Conservation (phyloP, 1,140 invertebrate genomes). For the Arion vulgaris region DNA sequence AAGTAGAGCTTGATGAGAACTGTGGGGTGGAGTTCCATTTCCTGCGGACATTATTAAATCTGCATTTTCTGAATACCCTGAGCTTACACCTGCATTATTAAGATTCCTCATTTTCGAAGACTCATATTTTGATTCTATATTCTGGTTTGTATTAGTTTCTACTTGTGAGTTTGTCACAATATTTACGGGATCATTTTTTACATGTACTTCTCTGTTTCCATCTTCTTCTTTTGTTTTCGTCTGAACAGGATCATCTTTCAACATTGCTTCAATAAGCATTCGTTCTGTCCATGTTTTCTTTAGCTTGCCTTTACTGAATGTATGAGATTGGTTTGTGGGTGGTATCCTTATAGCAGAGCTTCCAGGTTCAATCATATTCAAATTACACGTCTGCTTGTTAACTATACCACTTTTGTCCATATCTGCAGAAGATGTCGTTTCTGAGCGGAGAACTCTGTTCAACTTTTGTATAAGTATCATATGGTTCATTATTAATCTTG, state of each 20-base stretch:
- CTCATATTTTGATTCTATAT: not conserved
- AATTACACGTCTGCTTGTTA: not conserved
- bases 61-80: not conserved
- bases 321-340: not conserved
- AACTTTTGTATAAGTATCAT: not conserved
- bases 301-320: not conserved
- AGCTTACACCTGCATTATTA: not conserved
- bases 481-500: not conserved
- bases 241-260: not conserved
- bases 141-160: not conserved
- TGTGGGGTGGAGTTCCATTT: not conserved
- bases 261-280: constrained; percentile 21
- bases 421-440: not conserved
- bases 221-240: not conserved
- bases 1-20: not conserved
- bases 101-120: not conserved
- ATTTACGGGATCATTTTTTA: not conserved
- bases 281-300: constrained; percentile 23
- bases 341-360: not conserved
- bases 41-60: not conserved
- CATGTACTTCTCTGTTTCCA: not conserved
- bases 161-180: not conserved
- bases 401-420: not conserved
- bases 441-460: not conserved
- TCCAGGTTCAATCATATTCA: not conserved